phyloP scores from a whole-genome alignment of 1,140 invertebrate species.

The Neuroterus valhalla region DNA sequence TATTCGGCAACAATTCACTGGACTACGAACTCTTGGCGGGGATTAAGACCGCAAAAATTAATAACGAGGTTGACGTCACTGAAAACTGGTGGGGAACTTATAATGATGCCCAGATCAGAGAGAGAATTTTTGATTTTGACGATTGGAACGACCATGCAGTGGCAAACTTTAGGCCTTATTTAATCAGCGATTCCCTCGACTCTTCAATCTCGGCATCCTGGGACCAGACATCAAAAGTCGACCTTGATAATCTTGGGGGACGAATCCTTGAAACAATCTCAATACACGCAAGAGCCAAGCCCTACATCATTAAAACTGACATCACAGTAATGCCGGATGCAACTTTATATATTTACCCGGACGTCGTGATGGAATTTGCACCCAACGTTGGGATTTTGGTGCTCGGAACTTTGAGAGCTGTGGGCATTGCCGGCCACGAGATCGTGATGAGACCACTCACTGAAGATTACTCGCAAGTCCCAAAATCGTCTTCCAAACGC shows the following conservation, averaged over 20 bases:
- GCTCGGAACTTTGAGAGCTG: slow-evolving; percentile 91
- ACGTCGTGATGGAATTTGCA: slow-evolving; percentile 94
- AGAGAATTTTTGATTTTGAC: slow-evolving; percentile 98
- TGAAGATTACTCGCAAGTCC: slow-evolving; percentile 30
- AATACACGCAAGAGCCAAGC: slow-evolving; percentile 80
- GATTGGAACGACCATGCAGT: slow-evolving; percentile 99
- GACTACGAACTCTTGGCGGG: slow-evolving; percentile 96
- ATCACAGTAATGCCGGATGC: slow-evolving; percentile 97
- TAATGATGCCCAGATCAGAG: slow-evolving; percentile 82
- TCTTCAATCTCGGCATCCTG: slow-evolving; percentile 84
- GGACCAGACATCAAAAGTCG: slow-evolving; percentile 73
- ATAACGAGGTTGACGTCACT: slow-evolving; percentile 90
- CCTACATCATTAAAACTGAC: slow-evolving; percentile 92
- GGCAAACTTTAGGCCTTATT: slow-evolving; percentile 91
- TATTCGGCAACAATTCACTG: slow-evolving; percentile 91
- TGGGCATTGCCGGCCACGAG: slow-evolving; percentile 85
- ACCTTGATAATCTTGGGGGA: slow-evolving; percentile 88
- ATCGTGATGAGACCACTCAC: slow-evolving; percentile 88
- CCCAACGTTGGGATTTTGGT: slow-evolving; percentile 98
- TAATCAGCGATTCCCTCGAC: slow-evolving; percentile 85
- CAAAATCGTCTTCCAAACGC: slow-evolving; percentile 40
- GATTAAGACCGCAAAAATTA: slow-evolving; percentile 89
- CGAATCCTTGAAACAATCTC: slow-evolving; percentile 85
- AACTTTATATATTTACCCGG: slow-evolving; percentile 90
- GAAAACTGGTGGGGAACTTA: slow-evolving; percentile 98